These are phyloP conservation scores for Micronycteris hirsuta DNA, from an alignment of 2,113 vertebrate species.

Conservation along the genomic window DNA sequence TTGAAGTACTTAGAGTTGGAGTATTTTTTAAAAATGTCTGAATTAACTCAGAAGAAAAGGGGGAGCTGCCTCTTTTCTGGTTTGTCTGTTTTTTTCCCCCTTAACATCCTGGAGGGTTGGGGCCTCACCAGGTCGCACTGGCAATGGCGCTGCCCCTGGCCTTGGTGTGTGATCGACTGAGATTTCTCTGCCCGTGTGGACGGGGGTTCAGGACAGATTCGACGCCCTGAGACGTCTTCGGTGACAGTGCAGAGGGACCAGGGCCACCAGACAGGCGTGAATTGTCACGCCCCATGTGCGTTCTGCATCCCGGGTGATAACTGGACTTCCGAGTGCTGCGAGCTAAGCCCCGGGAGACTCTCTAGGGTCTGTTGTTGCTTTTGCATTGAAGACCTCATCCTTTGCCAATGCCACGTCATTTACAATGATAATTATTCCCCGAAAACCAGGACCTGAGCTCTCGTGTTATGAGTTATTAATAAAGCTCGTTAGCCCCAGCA, in stretches of 20 bases:
- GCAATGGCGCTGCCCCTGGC: background rate
- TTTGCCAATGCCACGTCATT: background rate
- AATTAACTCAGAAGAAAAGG: background rate
- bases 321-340: background rate
- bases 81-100: background rate
- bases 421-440: slow-evolving; percentile 21
- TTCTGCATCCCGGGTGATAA: background rate
- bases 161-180: background rate
- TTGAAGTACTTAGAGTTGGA: background rate
- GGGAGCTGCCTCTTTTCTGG: background rate
- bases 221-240: background rate
- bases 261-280: background rate
- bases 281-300: too few species aligned
- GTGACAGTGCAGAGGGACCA: background rate
- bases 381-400: background rate
- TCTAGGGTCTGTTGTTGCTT: background rate
- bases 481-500: slow-evolving; percentile 13
- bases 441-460: background rate
- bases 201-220: background rate
- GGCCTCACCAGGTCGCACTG: background rate
- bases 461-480: background rate
- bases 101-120: background rate
- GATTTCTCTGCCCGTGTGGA: too few species aligned
- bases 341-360: background rate
- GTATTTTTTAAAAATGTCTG: background rate